Conservation (phyloP, 2,888 invertebrate genomes). For the Chirona hameri region DNA sequence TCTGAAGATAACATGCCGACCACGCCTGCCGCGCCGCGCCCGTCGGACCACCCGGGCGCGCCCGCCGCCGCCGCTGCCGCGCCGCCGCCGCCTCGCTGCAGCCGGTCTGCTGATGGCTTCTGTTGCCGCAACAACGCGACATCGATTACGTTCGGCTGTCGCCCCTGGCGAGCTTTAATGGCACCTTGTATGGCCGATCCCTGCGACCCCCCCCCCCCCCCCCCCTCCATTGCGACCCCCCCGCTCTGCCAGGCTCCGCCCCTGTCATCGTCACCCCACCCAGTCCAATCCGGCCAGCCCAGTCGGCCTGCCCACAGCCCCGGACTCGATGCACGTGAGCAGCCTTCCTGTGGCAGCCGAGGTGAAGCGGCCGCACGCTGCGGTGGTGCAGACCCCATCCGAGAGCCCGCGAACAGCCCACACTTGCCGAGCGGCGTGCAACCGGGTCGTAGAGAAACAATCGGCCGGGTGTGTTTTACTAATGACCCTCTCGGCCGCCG, state of each 20-base stretch:
- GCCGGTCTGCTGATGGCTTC: no score
- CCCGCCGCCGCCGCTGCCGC: no score
- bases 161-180: background rate
- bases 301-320: no score
- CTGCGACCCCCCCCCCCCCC: background rate
- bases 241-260: background rate
- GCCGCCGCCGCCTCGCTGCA: no score
- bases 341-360: no score
- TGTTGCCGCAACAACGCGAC: no score
- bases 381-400: background rate
- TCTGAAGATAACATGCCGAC: background rate
- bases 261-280: no score
- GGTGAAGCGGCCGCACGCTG: background rate
- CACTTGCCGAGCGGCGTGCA: background rate
- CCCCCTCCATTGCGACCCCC: no score
- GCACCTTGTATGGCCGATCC: background rate
- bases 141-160: background rate
- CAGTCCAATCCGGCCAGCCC: no score
- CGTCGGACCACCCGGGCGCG: background rate
- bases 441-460: background rate
- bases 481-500: background rate
- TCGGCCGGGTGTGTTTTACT: constrained; percentile 23
- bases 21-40: background rate
- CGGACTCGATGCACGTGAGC: no score
- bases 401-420: background rate